A percentile compares a stretch with the other conserved stretches of the same genome.
Conservation (phyloP, 1,140 invertebrate genomes). For the Apis laboriosa region DNA sequence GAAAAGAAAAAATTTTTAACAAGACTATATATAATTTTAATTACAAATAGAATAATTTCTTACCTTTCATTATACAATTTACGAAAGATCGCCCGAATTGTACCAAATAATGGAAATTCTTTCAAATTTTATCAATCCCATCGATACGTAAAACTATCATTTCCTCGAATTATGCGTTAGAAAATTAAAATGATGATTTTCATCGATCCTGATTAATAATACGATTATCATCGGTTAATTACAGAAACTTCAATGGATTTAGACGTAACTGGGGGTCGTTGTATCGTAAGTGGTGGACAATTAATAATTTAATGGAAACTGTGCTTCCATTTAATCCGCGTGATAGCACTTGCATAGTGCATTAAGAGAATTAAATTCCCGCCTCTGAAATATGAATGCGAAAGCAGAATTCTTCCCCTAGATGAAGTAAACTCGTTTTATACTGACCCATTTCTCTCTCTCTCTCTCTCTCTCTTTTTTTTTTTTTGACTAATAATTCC, state of each 20-base stretch:
- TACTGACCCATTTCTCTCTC: neutral
- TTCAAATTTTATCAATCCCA: neutral
- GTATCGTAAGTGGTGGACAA: constrained; percentile 17
- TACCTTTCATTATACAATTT: too few relatives aligned
- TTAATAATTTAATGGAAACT: constrained; percentile 34
- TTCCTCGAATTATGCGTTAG: neutral
- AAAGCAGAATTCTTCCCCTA: neutral
- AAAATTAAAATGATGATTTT: neutral
- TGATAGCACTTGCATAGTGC: neutral
- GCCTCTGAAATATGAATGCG: constrained; percentile 27
- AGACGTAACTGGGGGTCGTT: neutral
- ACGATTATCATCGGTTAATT: neutral
- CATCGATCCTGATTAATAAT: neutral
- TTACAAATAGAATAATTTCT: too few relatives aligned
- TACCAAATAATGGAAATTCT: neutral
- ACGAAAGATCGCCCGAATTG: too few relatives aligned
- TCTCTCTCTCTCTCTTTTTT: too few relatives aligned
- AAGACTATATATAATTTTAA: too few relatives aligned
- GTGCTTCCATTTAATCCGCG: constrained; percentile 12
- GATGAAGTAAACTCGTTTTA: neutral
- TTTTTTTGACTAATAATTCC: neutral
- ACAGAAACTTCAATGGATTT: constrained; percentile 9
- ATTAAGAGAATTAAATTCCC: constrained; percentile 29
- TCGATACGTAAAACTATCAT: neutral
- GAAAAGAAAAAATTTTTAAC: too few relatives aligned